Percentiles rank a stretch among this genome's conserved stretches.
Evolutionary conservation across 2,888 invertebrate genomes (phyloP).

Genomic region (Tenthredo mesomela): DNA sequence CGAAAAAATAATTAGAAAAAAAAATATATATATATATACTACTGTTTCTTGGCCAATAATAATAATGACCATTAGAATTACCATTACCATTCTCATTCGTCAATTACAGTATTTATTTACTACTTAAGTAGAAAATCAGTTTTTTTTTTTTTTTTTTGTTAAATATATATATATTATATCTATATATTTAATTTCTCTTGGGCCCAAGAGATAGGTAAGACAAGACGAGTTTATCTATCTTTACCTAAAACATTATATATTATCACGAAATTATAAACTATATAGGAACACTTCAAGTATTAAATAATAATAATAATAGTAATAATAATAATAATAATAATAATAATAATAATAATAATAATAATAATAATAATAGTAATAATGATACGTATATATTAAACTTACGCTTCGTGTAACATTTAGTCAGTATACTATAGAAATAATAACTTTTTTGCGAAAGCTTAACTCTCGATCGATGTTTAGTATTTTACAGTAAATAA

Average conservation of each 20-base stretch:
- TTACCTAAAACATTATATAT: neutral
- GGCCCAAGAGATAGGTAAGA: neutral
- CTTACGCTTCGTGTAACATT: neutral
- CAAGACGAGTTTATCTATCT: neutral
- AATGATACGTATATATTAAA: neutral
- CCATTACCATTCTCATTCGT: neutral
- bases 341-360: neutral
- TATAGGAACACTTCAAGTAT: conserved; percentile 28
- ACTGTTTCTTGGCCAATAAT: neutral
- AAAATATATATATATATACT: neutral
- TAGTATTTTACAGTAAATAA: neutral
- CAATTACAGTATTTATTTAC: neutral
- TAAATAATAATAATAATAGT: neutral
- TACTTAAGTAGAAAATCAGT: neutral
- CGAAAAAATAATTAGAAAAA: neutral
- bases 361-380: neutral
- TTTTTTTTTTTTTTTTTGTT: neutral
- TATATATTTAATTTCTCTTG: neutral
- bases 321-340: neutral
- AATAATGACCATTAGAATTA: neutral
- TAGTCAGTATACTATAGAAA: neutral
- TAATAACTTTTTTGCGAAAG: neutral
- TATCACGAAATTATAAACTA: conserved; percentile 34
- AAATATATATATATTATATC: neutral
- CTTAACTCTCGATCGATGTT: neutral